These are phyloP conservation scores for Petromus typicus DNA, from an alignment of 2,113 vertebrate species.

Conservation along the genomic window DNA sequence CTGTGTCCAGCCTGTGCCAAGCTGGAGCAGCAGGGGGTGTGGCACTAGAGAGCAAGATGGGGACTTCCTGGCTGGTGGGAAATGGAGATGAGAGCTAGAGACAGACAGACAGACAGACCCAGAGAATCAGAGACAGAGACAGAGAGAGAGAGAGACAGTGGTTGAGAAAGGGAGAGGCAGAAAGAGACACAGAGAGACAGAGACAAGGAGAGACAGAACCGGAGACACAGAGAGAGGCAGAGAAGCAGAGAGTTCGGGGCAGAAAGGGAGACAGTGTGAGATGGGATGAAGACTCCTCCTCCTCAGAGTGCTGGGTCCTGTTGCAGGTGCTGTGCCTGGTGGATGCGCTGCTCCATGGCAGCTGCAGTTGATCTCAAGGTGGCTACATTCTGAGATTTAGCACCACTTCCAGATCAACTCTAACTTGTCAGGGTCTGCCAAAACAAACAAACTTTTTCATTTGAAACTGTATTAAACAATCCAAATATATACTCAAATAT, in stretches of 20 bases:
- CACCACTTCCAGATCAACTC: neutral
- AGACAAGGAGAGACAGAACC: neutral
- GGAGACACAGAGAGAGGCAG: neutral
- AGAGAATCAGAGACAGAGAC: neutral
- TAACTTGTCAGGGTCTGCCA: neutral
- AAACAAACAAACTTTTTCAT: neutral
- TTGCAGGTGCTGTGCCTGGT: neutral
- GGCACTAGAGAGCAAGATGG: neutral
- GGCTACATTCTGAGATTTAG: neutral
- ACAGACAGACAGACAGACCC: neutral
- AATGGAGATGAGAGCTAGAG: neutral
- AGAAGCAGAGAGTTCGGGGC: neutral
- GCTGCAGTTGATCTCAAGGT: neutral
- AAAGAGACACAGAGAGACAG: neutral
- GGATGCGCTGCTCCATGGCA: neutral
- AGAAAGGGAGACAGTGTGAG: neutral
- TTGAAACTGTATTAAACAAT: neutral
- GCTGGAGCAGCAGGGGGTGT: neutral
- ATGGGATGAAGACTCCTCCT: neutral
- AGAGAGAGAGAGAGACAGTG: rapidly evolving
- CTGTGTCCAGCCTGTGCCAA: neutral
- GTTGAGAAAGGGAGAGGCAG: neutral
- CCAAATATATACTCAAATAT: neutral
- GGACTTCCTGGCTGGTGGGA: neutral
- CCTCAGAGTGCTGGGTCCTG: neutral